phyloP scores from a whole-genome alignment of 2,888 invertebrate species.

The Drosophila anomelani region DNA sequence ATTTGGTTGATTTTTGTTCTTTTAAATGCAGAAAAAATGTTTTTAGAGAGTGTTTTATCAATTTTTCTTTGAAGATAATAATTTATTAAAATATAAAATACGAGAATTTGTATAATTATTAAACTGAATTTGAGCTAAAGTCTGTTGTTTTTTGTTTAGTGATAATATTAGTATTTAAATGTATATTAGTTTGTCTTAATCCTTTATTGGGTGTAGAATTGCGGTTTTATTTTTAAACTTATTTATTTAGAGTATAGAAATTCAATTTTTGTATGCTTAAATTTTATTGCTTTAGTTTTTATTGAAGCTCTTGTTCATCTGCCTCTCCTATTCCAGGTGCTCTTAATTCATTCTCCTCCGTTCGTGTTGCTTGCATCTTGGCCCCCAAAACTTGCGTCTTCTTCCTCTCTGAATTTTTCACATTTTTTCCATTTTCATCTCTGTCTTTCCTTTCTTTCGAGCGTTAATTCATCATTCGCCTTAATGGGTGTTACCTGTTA shows the following conservation, averaged over 20 bases:
- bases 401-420: background rate
- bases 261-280: background rate
- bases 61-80: background rate
- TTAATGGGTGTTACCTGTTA: slow-evolving; percentile 82
- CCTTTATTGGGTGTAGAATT: background rate
- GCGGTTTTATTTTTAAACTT: background rate
- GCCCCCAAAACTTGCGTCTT: background rate
- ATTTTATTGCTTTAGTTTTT: background rate
- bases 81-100: background rate
- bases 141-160: background rate
- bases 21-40: background rate
- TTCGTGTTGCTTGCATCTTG: background rate
- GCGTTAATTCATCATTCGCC: slow-evolving; percentile 70
- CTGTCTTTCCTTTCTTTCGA: background rate
- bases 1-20: background rate
- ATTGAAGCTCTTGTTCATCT: background rate
- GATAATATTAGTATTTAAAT: background rate
- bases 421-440: slow-evolving; percentile 4
- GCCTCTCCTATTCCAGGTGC: background rate
- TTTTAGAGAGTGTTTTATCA: background rate
- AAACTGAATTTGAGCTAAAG: background rate
- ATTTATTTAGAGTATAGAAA: background rate
- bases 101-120: background rate
- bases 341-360: background rate
- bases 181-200: background rate